phyloP scores from a whole-genome alignment of 2,113 vertebrate genomes.

The Mandrillus leucophaeus region DNA sequence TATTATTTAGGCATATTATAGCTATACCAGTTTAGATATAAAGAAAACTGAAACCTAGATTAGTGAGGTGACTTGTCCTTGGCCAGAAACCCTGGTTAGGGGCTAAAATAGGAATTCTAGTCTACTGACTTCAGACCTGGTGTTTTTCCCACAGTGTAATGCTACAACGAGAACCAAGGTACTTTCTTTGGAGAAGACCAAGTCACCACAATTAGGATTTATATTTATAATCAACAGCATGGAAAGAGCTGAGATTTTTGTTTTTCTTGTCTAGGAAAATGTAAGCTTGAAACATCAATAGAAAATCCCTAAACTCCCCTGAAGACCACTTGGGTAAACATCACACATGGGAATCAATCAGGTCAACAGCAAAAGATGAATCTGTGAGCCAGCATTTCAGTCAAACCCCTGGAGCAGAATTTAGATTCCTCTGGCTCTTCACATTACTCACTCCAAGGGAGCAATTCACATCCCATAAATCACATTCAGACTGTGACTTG shows the following conservation, averaged over 20 bases:
- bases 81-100: neutral
- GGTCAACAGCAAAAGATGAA: neutral
- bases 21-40: neutral
- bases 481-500: neutral
- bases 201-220: neutral
- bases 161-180: neutral
- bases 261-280: neutral
- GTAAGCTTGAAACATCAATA: neutral
- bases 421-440: conserved; percentile 43
- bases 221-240: neutral
- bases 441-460: conserved; percentile 36
- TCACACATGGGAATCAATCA: neutral
- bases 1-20: neutral
- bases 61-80: neutral
- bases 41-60: neutral
- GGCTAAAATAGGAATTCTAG: neutral
- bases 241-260: neutral
- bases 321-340: neutral
- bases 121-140: neutral
- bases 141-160: neutral
- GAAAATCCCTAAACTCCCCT: neutral
- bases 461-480: conserved; percentile 49
- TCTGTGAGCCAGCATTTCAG: neutral
- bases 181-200: neutral
- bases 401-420: conserved; percentile 10